A percentile compares a stretch with the other conserved stretches of the same genome.
Evolutionary conservation across 2,113 vertebrate species (phyloP).

Genomic region (Syngnathoides biaculeatus): DNA sequence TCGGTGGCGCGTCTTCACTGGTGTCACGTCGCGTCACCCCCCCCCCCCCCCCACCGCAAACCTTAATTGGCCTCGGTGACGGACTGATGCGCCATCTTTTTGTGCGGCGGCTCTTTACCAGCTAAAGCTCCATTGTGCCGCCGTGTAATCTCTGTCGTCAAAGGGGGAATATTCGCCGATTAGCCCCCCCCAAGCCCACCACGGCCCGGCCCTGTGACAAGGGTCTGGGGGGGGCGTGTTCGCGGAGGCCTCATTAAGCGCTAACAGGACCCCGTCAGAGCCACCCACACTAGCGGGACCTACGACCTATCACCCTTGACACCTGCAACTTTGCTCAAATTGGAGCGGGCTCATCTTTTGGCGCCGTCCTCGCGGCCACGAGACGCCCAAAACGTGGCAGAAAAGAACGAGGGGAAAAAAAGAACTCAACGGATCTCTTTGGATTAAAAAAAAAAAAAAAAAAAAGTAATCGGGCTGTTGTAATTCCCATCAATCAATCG

Average conservation of each 20-base stretch:
- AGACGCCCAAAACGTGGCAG: constrained; percentile 10
- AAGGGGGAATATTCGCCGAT: constrained; percentile 67
- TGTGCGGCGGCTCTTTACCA: constrained; percentile 58
- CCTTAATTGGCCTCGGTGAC: constrained; percentile 47
- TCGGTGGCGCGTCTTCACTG: background rate
- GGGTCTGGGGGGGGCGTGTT: constrained; percentile 66
- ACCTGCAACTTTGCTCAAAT: constrained; percentile 51
- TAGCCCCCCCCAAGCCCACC: constrained; percentile 58
- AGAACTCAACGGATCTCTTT: too few species aligned
- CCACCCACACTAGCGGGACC: constrained; percentile 70
- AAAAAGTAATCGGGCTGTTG: too few species aligned
- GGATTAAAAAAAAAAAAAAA: too few species aligned
- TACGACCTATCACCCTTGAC: constrained; percentile 71
- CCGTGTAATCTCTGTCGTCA: constrained; percentile 69
- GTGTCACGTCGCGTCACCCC: constrained; percentile 1
- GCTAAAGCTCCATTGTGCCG: constrained; percentile 68
- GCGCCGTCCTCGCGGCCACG: constrained; percentile 14
- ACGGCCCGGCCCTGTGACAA: constrained; percentile 60
- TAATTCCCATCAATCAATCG: too few species aligned
- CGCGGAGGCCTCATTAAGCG: constrained; percentile 66
- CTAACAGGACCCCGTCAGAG: constrained; percentile 64
- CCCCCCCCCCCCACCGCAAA: constrained; percentile 4
- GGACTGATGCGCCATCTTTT: constrained; percentile 57
- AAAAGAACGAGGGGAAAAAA: background rate
- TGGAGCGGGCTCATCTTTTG: constrained; percentile 33